phyloP scores from a whole-genome alignment of 2,797 vertebrate species.

The Pangasius sanitwongsei region DNA sequence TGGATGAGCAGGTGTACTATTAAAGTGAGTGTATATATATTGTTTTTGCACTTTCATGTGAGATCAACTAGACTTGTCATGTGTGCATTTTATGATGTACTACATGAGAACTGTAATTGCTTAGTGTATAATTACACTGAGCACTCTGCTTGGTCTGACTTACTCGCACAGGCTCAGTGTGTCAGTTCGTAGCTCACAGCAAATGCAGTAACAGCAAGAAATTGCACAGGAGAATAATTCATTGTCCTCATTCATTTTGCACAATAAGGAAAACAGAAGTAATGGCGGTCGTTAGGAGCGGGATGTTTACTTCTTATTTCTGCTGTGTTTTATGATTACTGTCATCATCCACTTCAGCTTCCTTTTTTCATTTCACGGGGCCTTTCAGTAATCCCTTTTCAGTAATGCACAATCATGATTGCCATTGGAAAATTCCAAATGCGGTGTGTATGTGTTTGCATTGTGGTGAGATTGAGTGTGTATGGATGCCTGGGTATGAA shows the following conservation, averaged over 20 bases:
- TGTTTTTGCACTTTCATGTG: constrained; percentile 15
- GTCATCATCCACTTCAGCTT: constrained; percentile 31
- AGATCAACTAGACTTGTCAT: constrained; percentile 1
- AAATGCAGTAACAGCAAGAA: constrained; percentile 20
- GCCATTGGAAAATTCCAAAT: not conserved
- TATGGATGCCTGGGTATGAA: not conserved
- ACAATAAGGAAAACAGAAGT: constrained; percentile 18
- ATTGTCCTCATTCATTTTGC: constrained; percentile 32
- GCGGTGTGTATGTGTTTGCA: not conserved
- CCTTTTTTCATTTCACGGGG: not conserved
- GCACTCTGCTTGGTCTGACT: constrained; percentile 17
- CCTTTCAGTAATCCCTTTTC: constrained; percentile 9
- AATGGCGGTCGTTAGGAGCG: constrained; percentile 4
- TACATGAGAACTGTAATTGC: constrained; percentile 30
- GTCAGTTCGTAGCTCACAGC: constrained; percentile 7
- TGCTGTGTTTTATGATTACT: constrained; percentile 22
- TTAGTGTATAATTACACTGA: not conserved
- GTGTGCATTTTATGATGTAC: not conserved
- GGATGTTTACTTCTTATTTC: constrained; percentile 34
- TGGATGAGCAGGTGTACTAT: not conserved
- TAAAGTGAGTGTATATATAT: not conserved
- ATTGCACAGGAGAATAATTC: constrained; percentile 29
- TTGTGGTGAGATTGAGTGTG: constrained; percentile 18
- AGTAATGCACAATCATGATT: not conserved
- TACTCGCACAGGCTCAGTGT: not conserved